Base-by-base conservation (phyloP, 2,888 invertebrate genomes). In the Tiliacea citrago region DNA sequence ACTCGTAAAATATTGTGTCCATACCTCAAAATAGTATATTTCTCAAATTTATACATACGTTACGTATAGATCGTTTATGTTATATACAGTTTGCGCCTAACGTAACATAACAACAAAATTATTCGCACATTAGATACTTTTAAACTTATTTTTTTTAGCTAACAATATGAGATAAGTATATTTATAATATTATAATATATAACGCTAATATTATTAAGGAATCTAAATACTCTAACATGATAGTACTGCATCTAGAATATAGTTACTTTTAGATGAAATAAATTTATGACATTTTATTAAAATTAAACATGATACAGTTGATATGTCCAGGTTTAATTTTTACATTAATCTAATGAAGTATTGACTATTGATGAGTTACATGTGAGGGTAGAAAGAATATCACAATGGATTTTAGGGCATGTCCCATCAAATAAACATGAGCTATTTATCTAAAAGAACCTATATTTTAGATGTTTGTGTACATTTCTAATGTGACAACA, bases 111-210 rank as follows among this genome's bases (percentile, higher is more conserved):
- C 88, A 91, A 90, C 92, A 93, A 91, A 90, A 92, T 91, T 92
- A 92, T 90, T 90, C 90, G 87, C 93, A 92, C 92, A 90, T 85
- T 87, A 88, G 86, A 85, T 87, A 87, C 86, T 89, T 90, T 90
- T 89, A 88, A 93, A 93, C 93, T 93, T 94, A 93, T 90, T 90
- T 85, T 72, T 84, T 93, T 92, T 92, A 93, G 92, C 94, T 95
- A 95, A 94, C 91, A 93, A 91, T 95, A 95, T 92, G 93, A 94
- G 94, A 95, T 94, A 89, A 82, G 86, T 89, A 89, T 93, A 92
- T 93, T 91, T 92, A 93, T 93, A 90, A 90, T 91, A 90, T 91
- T 92, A 93, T 93, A 90, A 90, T 91, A 90, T 91, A 91, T 93
- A 94, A 94, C 92, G 89, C 92, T 94, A 94, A 89, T 91, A 91